Evolutionary conservation across 2,797 vertebrate genomes (phyloP).

Genomic region (Cercopithecus diana): DNA sequence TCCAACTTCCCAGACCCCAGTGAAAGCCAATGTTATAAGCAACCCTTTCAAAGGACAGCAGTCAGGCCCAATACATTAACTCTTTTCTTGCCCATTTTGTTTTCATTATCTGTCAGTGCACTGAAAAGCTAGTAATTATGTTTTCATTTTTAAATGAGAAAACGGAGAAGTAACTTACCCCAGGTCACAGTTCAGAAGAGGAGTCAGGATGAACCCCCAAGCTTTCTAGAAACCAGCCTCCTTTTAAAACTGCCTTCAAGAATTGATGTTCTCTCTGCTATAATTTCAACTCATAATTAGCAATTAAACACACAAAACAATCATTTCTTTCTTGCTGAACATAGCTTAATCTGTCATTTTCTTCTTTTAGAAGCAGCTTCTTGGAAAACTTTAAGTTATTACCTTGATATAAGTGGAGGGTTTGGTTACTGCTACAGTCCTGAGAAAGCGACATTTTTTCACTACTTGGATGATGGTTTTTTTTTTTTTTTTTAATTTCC

Average conservation of each 20-base stretch:
- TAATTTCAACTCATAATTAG: background rate
- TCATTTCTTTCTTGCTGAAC: background rate
- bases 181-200: background rate
- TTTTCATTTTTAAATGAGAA: slow-evolving; percentile 1
- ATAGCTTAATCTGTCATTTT: slow-evolving; percentile 38
- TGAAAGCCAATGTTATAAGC: background rate
- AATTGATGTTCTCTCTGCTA: background rate
- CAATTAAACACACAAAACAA: background rate
- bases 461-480: background rate
- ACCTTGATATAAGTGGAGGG: background rate
- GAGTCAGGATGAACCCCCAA: background rate
- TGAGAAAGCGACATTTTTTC: background rate
- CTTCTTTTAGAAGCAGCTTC: slow-evolving; percentile 28
- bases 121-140: background rate
- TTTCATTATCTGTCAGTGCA: background rate
- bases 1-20: background rate
- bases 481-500: background rate
- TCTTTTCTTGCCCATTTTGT: background rate
- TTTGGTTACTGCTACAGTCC: background rate
- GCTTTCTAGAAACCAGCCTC: background rate
- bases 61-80: background rate
- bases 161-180: background rate
- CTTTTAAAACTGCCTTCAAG: background rate
- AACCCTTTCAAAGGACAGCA: background rate
- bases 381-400: background rate